phyloP scores from a whole-genome alignment of 92 coral and sea anemone genomes.

The Siderastrea radians region DNA sequence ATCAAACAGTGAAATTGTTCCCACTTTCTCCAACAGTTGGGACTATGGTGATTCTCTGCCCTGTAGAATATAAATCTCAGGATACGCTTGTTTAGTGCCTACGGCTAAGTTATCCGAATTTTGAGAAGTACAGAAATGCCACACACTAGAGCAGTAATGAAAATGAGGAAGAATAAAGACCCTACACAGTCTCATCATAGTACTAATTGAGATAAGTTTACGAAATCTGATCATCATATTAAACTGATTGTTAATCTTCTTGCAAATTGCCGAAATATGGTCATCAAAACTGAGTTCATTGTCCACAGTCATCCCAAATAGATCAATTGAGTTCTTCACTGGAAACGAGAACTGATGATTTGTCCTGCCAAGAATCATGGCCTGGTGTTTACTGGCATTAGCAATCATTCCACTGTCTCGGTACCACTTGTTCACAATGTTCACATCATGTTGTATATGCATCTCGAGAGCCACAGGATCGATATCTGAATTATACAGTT shows the following conservation, averaged over 20 bases:
- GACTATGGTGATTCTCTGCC: slow-evolving; percentile 27
- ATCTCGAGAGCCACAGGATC: slow-evolving; percentile 39
- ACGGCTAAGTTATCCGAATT: slow-evolving; percentile 36
- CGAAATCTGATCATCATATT: slow-evolving; percentile 46
- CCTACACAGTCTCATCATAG: slow-evolving; percentile 44
- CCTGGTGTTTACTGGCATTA: slow-evolving; percentile 63
- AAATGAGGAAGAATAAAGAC: slow-evolving; percentile 65
- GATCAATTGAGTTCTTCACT: slow-evolving; percentile 32
- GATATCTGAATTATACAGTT: slow-evolving; percentile 28
- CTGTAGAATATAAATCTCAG: slow-evolving; percentile 29
- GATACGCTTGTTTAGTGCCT: slow-evolving; percentile 38
- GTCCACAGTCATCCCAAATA: slow-evolving; percentile 62
- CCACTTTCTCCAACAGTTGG: slow-evolving; percentile 14
- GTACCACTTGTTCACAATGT: slow-evolving; percentile 45
- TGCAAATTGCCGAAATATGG: slow-evolving; percentile 47
- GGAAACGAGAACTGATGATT: slow-evolving; percentile 55
- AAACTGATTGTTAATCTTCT: slow-evolving; percentile 50
- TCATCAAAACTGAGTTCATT: slow-evolving; percentile 40
- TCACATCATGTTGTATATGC: slow-evolving; percentile 18
- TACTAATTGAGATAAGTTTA: slow-evolving; percentile 26
- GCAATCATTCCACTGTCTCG: slow-evolving; percentile 60
- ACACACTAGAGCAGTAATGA: slow-evolving; percentile 64
- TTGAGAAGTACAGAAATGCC: slow-evolving; percentile 69
- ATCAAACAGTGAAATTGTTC: slow-evolving; percentile 8
- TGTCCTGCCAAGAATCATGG: slow-evolving; percentile 67